Conservation (phyloP, 1,140 invertebrate genomes). For the Polyergus mexicanus region DNA sequence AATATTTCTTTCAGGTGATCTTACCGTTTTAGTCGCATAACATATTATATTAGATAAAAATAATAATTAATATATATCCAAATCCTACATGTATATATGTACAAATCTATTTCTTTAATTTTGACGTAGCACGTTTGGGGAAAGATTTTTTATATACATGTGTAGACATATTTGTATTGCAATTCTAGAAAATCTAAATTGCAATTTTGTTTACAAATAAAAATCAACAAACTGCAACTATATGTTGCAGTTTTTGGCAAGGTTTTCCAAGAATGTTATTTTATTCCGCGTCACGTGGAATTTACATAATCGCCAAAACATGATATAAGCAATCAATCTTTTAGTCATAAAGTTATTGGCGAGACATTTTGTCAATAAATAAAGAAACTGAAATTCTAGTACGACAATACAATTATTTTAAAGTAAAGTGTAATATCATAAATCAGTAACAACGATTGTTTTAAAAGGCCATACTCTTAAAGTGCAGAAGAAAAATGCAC, state of each 20-base stretch:
- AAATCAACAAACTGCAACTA: not conserved
- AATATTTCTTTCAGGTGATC: slow-evolving; percentile 36
- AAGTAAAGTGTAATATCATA: not conserved
- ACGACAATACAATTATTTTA: slow-evolving; percentile 8
- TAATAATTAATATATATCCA: not conserved
- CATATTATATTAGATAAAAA: not conserved
- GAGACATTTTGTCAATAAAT: slow-evolving; percentile 9
- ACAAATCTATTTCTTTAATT: not conserved
- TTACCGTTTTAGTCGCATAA: not conserved
- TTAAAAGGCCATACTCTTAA: not conserved
- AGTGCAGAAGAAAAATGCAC: not conserved
- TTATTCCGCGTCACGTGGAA: not conserved
- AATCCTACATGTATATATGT: not conserved
- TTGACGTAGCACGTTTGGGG: slow-evolving; percentile 11
- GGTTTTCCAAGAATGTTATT: not conserved
- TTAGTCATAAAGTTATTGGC: slow-evolving; percentile 3
- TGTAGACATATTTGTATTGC: too few relatives aligned
- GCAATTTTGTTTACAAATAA: not conserved
- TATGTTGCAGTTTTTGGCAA: not conserved
- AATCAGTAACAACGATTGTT: not conserved
- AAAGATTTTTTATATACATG: slow-evolving; percentile 19
- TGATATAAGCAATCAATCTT: slow-evolving; percentile 8
- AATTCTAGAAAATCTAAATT: not conserved
- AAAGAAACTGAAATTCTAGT: not conserved
- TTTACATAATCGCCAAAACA: slow-evolving; percentile 30